Evolutionary conservation across 1,140 invertebrate species (phyloP).

Genomic region (Lordiphosa clarofinis): DNA sequence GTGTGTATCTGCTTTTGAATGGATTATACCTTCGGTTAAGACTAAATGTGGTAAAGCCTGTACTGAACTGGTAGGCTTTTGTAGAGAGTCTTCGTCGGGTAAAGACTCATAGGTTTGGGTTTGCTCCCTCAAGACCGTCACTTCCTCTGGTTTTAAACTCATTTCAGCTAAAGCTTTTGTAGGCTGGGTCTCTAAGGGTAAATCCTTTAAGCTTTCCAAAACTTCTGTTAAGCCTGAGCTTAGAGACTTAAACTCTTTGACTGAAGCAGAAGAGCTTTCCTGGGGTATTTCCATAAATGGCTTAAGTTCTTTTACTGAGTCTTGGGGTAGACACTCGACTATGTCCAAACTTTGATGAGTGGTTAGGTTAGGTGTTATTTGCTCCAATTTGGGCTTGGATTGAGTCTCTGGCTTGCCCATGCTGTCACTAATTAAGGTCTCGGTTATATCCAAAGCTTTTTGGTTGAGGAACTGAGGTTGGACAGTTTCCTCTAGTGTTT

Average conservation of each 20-base stretch:
- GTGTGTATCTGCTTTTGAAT: slow-evolving; percentile 44
- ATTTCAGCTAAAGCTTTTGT: slow-evolving; percentile 27
- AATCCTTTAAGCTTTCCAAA: slow-evolving; percentile 36
- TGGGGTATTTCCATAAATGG: neutral
- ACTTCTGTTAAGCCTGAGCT: slow-evolving; percentile 14
- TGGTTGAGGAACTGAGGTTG: slow-evolving; percentile 26
- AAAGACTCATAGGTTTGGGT: slow-evolving; percentile 64
- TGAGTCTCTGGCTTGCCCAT: slow-evolving; percentile 5
- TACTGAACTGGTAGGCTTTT: slow-evolving; percentile 2
- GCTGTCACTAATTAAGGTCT: slow-evolving; percentile 32
- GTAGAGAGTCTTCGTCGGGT: neutral
- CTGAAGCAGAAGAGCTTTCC: slow-evolving; percentile 15
- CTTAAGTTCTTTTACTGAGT: slow-evolving; percentile 25
- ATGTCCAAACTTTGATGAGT: slow-evolving; percentile 32
- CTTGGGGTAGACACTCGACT: slow-evolving; percentile 43
- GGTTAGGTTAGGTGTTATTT: slow-evolving; percentile 23
- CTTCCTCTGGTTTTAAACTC: slow-evolving; percentile 26
- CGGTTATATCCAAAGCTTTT: slow-evolving; percentile 43
- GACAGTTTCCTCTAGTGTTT: slow-evolving; percentile 6
- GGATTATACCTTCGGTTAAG: slow-evolving; percentile 38
- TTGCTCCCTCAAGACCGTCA: slow-evolving; percentile 84
- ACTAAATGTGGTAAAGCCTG: slow-evolving; percentile 32
- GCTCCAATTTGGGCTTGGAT: slow-evolving; percentile 7
- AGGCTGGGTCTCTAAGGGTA: slow-evolving; percentile 14
- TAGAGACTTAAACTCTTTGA: slow-evolving; percentile 28